phyloP scores from a whole-genome alignment of 2,888 invertebrate species.

The Apodemia duryi region DNA sequence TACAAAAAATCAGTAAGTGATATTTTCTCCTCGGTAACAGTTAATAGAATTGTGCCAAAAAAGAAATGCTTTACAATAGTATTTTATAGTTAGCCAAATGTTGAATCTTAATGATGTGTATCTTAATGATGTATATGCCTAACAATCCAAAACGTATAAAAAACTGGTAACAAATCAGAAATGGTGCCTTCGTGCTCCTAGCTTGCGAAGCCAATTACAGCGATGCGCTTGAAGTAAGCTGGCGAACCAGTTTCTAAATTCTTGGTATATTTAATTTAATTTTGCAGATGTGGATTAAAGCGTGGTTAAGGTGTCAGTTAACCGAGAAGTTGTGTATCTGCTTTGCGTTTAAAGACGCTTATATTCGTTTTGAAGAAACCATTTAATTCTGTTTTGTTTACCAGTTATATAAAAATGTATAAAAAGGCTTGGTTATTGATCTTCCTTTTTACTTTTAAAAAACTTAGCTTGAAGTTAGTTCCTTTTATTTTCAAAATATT shows the following conservation, averaged over 20 bases:
- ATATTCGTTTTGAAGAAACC: too few species aligned
- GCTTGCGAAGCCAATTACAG: conserved; percentile 71
- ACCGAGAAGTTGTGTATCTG: not conserved
- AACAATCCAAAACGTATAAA: conserved; percentile 43
- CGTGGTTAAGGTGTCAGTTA: conserved; percentile 36
- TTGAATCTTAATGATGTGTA: conserved; percentile 37
- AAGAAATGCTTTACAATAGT: not conserved
- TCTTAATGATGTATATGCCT: too few species aligned
- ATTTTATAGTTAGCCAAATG: conserved; percentile 11
- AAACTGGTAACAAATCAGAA: conserved; percentile 65
- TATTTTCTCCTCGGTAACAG: too few species aligned
- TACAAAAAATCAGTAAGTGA: too few species aligned
- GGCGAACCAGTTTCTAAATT: conserved; percentile 74
- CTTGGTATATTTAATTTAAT: conserved; percentile 77
- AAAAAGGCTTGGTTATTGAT: too few species aligned
- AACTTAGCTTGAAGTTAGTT: too few species aligned
- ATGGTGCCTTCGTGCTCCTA: conserved; percentile 65
- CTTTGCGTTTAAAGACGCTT: not conserved
- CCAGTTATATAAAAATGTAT: too few species aligned
- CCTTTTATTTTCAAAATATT: too few species aligned
- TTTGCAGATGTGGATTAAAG: conserved; percentile 37
- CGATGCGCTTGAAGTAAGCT: conserved; percentile 77
- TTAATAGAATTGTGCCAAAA: not conserved
- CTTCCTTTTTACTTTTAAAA: too few species aligned
- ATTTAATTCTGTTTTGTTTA: too few species aligned